Percentiles rank a stretch among this genome's conserved stretches.
Conservation (phyloP, 2,888 invertebrate species). For the Anodontia alba region DNA sequence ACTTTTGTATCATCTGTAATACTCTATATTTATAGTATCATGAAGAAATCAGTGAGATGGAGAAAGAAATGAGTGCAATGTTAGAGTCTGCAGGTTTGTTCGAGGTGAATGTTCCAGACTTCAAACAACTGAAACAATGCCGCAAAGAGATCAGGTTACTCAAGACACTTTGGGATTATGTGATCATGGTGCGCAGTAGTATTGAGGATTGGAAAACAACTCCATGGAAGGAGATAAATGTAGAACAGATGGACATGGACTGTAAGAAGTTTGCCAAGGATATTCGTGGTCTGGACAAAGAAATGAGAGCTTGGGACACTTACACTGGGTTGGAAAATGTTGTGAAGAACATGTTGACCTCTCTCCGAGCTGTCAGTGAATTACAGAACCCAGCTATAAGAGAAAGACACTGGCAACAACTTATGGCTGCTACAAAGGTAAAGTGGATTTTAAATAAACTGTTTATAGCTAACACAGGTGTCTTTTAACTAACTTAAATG, state of each 20-base stretch:
- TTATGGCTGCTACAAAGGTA: slow-evolving; percentile 97
- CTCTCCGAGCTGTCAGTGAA: slow-evolving; percentile 96
- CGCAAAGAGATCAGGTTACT: slow-evolving; percentile 91
- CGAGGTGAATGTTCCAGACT: slow-evolving; percentile 97
- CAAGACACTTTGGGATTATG: slow-evolving; percentile 98
- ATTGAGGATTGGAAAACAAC: slow-evolving; percentile 99
- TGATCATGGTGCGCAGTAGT: slow-evolving; percentile 94
- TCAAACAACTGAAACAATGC: slow-evolving; percentile 95
- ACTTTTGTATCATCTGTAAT: no score
- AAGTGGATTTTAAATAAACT: not conserved
- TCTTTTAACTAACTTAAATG: no score
- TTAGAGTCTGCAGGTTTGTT: slow-evolving; percentile 96
- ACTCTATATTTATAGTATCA: slow-evolving; percentile 90
- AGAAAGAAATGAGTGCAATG: slow-evolving; percentile 93
- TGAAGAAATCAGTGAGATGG: slow-evolving; percentile 91
- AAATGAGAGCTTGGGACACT: slow-evolving; percentile 97
- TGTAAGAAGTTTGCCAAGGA: slow-evolving; percentile 98
- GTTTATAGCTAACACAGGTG: no score
- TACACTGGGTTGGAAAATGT: slow-evolving; percentile 94
- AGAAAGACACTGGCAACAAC: slow-evolving; percentile 98
- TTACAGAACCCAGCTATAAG: slow-evolving; percentile 98
- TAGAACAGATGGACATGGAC: slow-evolving; percentile 99
- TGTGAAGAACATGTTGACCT: slow-evolving; percentile 98
- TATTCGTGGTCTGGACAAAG: slow-evolving; percentile 92
- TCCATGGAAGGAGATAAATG: slow-evolving; percentile 98